Evolutionary conservation across 2,888 invertebrate genomes (phyloP).

Genomic region (Ditula angustiorana): DNA sequence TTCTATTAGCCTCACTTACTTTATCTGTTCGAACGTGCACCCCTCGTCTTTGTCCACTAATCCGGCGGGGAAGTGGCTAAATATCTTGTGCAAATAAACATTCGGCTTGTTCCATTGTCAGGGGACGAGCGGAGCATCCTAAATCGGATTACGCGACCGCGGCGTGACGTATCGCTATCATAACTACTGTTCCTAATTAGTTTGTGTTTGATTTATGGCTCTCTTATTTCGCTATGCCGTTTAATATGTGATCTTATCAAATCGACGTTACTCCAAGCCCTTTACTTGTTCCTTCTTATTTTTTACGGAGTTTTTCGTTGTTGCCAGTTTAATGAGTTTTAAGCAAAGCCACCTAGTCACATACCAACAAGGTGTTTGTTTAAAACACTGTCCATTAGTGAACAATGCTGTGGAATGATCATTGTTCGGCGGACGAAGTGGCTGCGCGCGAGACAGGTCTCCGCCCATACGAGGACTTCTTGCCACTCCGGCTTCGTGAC

Average conservation of each 20-base stretch:
- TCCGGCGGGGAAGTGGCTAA: constrained; percentile 83
- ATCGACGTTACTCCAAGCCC: neutral
- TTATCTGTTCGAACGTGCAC: constrained; percentile 67
- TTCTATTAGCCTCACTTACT: constrained; percentile 71
- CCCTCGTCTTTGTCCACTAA: constrained; percentile 78
- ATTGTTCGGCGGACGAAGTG: constrained; percentile 55
- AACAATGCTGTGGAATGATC: constrained; percentile 69
- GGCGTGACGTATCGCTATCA: constrained; percentile 68
- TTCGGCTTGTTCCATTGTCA: constrained; percentile 76
- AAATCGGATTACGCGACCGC: constrained; percentile 76
- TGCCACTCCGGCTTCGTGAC: constrained; percentile 35
- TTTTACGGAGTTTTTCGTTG: neutral
- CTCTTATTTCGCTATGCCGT: constrained; percentile 2
- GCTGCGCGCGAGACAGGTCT: constrained; percentile 57
- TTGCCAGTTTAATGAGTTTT: constrained; percentile 20
- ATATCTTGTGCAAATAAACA: constrained; percentile 86
- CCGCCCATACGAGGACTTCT: constrained; percentile 53
- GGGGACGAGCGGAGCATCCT: constrained; percentile 71
- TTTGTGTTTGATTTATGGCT: constrained; percentile 48
- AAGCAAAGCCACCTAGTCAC: constrained; percentile 49
- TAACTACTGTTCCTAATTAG: constrained; percentile 65
- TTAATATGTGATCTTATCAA: constrained; percentile 2
- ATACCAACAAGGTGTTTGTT: constrained; percentile 63
- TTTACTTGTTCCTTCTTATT: neutral
- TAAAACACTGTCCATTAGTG: constrained; percentile 60